phyloP scores from a whole-genome alignment of 1,140 invertebrate genomes.

The Chironomus striatipennis region DNA sequence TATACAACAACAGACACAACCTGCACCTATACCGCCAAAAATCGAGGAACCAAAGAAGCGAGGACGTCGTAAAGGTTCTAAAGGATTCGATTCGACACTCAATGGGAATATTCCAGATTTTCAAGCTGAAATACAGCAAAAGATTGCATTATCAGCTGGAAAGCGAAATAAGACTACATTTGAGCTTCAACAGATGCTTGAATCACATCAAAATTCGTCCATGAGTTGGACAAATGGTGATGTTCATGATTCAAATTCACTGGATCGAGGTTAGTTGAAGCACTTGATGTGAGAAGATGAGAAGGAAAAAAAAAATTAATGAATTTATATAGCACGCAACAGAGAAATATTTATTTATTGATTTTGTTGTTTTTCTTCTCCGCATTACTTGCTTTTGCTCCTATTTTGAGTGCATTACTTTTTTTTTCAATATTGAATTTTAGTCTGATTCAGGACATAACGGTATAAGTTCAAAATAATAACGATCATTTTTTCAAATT shows the following conservation, averaged over 20 bases:
- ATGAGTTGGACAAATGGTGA: slow-evolving; percentile 23
- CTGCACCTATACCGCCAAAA: too few relatives aligned
- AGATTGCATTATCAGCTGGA: slow-evolving; percentile 38
- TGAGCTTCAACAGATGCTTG: slow-evolving; percentile 29
- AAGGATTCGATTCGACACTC: slow-evolving; percentile 41
- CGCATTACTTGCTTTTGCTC: too few relatives aligned
- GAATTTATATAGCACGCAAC: neutral
- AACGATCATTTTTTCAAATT: too few relatives aligned
- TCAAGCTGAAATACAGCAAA: slow-evolving; percentile 37
- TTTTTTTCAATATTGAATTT: too few relatives aligned
- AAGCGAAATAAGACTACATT: slow-evolving; percentile 31
- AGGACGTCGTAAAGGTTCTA: slow-evolving; percentile 61
- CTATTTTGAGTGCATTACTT: too few relatives aligned
- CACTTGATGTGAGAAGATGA: neutral
- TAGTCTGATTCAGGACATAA: too few relatives aligned
- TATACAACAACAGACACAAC: neutral
- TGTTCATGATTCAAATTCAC: slow-evolving; percentile 1
- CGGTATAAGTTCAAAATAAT: too few relatives aligned
- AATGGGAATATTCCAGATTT: slow-evolving; percentile 38
- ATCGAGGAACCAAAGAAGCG: slow-evolving; percentile 45
- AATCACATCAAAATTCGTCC: slow-evolving; percentile 31
- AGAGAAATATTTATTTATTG: neutral
- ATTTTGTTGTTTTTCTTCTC: neutral
- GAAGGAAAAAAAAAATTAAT: too few relatives aligned
- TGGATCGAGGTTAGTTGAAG: slow-evolving; percentile 19